Evolutionary conservation across 2,888 invertebrate genomes (phyloP).

Genomic region (Pyrocoelia pectoralis): DNA sequence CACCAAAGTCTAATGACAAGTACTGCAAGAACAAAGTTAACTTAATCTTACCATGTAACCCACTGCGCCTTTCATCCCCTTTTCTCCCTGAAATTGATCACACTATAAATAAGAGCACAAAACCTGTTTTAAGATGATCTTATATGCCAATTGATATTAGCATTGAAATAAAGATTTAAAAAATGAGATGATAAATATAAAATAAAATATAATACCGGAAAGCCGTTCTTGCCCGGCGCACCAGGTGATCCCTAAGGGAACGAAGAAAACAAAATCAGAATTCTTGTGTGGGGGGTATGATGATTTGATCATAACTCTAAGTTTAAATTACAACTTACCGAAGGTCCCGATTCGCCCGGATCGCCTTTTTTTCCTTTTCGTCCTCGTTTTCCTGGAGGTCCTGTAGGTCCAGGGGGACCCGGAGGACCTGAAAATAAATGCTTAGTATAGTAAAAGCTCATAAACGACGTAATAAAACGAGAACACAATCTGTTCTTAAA

Average conservation of each 20-base stretch:
- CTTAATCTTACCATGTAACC: conserved; percentile 74
- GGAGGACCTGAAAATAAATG: conserved; percentile 57
- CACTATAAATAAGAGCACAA: conserved; percentile 3
- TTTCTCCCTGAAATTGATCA: conserved; percentile 69
- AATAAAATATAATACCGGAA: conserved; percentile 79
- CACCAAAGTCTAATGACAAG: conserved; percentile 26
- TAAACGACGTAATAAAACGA: neutral
- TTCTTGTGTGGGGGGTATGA: conserved; percentile 49
- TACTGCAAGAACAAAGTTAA: conserved; percentile 23
- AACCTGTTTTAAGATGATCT: neutral
- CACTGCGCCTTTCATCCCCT: conserved; percentile 78
- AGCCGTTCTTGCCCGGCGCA: conserved; percentile 86
- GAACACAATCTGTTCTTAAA: neutral
- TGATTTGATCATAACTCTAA: conserved; percentile 27
- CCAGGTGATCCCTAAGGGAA: conserved; percentile 77
- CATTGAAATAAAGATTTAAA: conserved; percentile 26
- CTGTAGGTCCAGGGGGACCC: conserved; percentile 79
- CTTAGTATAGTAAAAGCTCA: conserved; percentile 12
- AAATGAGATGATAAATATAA: conserved; percentile 55
- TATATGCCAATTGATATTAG: conserved; percentile 50
- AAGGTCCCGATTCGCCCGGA: conserved; percentile 78
- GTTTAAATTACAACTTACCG: conserved; percentile 68
- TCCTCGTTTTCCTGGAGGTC: conserved; percentile 87
- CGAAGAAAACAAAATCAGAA: conserved; percentile 56
- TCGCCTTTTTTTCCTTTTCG: conserved; percentile 92